A percentile compares a stretch with the other conserved stretches of the same genome.
These are phyloP conservation scores for Bimastos eiseni DNA, from an alignment of 2,888 invertebrate species.

Conservation along the genomic window DNA sequence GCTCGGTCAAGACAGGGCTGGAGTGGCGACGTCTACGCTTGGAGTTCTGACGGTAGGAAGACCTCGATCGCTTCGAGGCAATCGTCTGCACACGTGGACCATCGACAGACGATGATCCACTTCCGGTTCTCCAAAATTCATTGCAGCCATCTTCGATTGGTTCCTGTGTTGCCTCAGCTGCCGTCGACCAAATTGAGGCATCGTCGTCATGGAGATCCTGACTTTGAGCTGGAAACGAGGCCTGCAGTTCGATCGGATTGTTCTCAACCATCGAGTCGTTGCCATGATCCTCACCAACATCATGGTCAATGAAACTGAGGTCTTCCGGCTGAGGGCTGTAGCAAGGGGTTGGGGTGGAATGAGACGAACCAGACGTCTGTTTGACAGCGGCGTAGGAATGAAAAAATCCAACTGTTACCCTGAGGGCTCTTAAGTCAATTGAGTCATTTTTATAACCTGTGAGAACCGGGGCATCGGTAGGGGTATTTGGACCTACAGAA, in stretches of 20 bases:
- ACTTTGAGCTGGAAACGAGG: background rate
- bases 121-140: background rate
- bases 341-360: background rate
- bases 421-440: background rate
- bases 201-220: background rate
- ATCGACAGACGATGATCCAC: background rate
- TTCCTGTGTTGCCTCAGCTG: background rate
- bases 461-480: background rate
- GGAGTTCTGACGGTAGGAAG: background rate
- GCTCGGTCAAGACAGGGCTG: background rate
- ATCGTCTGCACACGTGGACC: background rate
- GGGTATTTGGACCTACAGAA: background rate
- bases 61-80: background rate
- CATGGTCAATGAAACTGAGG: background rate
- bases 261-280: background rate
- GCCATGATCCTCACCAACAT: background rate
- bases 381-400: slow-evolving; percentile 5
- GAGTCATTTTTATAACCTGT: background rate
- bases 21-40: background rate
- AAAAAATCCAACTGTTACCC: background rate
- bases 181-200: background rate
- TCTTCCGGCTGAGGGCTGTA: background rate
- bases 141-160: background rate
- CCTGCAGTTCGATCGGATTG: background rate
- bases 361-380: background rate